Evolutionary conservation across 23 tunicate species (phyloP).

Genomic region (Styela clava): DNA sequence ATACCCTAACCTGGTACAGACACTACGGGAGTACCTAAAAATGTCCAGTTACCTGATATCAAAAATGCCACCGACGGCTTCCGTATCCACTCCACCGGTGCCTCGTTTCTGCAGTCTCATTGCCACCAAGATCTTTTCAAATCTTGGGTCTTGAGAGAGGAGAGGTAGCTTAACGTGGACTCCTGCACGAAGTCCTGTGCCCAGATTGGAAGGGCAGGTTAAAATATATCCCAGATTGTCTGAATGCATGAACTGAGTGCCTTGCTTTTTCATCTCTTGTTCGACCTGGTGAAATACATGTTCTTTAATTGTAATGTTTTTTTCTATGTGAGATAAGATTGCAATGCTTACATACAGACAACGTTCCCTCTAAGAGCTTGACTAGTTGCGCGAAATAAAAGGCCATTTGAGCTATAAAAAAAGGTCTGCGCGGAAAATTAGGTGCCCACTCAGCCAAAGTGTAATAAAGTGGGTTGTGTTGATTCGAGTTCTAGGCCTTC

Average conservation of each 20-base stretch:
- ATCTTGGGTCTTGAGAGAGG: slow-evolving; percentile 21
- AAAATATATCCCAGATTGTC: slow-evolving; percentile 44
- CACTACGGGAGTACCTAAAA: no score
- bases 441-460: no score
- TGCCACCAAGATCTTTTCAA: slow-evolving; percentile 20
- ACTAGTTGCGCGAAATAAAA: no score
- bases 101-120: slow-evolving; percentile 36
- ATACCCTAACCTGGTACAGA: no score
- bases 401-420: no score
- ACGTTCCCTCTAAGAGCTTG: no score
- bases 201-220: slow-evolving; percentile 38
- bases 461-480: no score
- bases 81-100: slow-evolving; percentile 26
- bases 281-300: slow-evolving; percentile 10
- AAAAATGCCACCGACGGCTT: slow-evolving; percentile 30
- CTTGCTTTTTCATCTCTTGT: slow-evolving; percentile 19
- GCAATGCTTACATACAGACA: no score
- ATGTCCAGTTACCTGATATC: slow-evolving; percentile 39
- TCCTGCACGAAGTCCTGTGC: slow-evolving; percentile 41
- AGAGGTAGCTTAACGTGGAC: slow-evolving; percentile 39
- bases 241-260: slow-evolving; percentile 38
- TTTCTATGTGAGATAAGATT: no score
- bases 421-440: no score
- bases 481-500: no score
- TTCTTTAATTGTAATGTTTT: no score